Evolutionary conservation across 92 coral and sea anemone species (phyloP).

Genomic region (Phenganax subtilis): DNA sequence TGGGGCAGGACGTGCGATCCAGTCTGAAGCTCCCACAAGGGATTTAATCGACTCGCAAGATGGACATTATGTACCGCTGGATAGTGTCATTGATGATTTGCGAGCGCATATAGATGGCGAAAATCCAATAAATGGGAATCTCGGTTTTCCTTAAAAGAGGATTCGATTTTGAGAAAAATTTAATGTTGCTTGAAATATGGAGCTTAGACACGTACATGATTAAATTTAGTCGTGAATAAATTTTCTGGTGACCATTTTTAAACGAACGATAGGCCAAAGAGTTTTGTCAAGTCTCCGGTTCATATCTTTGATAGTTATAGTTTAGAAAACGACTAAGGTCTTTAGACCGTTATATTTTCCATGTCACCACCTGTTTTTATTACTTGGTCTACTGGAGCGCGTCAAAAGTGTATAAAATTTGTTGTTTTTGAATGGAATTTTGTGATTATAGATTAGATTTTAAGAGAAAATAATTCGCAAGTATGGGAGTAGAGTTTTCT

Average conservation of each 20-base stretch:
- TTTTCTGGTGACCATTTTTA: too few relatives aligned
- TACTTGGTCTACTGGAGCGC: constrained; percentile 8
- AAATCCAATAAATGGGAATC: background rate
- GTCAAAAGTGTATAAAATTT: background rate
- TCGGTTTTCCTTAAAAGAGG: constrained; percentile 6
- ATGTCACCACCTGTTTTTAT: background rate
- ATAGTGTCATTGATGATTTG: constrained; percentile 31
- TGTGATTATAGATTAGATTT: too few relatives aligned
- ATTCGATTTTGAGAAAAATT: background rate
- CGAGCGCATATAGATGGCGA: constrained; percentile 15
- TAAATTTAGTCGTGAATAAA: background rate
- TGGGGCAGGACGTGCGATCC: background rate
- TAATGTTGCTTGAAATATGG: background rate
- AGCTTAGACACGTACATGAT: background rate
- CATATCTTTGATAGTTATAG: background rate
- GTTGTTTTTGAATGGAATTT: too few relatives aligned
- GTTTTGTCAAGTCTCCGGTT: background rate
- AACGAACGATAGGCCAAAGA: background rate
- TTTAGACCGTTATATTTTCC: background rate
- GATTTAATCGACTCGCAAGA: constrained; percentile 9
- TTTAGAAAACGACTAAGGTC: background rate
- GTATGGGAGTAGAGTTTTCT: too few relatives aligned
- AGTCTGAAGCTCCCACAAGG: background rate
- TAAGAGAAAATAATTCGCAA: too few relatives aligned
- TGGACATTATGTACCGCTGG: constrained; percentile 34